These are phyloP conservation scores for Garrulus glandarius DNA, from an alignment of 2,797 vertebrate species.

Conservation along the genomic window DNA sequence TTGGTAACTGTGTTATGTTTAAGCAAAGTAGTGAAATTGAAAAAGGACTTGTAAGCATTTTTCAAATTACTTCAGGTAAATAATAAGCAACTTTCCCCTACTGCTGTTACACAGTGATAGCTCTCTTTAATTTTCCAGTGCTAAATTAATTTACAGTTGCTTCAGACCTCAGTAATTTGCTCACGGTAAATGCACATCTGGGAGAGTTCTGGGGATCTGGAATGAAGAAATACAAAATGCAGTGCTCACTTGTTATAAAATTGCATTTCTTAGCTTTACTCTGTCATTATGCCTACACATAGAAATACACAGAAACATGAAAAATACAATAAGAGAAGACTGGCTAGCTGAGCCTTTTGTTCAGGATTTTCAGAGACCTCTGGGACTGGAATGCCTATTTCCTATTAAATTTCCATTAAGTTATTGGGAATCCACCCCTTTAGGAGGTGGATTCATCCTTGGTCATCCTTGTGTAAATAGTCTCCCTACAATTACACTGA, in stretches of 20 bases:
- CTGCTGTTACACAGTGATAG: neutral
- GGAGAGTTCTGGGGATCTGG: neutral
- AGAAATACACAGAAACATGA: neutral
- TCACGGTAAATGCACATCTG: neutral
- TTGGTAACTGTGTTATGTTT: neutral
- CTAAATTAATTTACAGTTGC: slow-evolving; percentile 27
- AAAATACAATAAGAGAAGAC: neutral
- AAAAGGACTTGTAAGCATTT: neutral
- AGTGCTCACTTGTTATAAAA: neutral
- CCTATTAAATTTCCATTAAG: neutral
- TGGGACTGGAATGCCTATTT: neutral
- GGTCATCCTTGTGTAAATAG: neutral
- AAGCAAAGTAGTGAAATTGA: neutral
- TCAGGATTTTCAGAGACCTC: neutral
- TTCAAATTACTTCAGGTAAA: neutral
- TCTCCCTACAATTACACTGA: neutral
- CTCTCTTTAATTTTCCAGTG: neutral
- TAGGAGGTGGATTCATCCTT: neutral
- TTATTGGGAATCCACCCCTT: neutral
- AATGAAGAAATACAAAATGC: neutral
- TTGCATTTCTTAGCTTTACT: neutral
- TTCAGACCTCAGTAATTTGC: slow-evolving; percentile 8
- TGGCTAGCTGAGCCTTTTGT: neutral
- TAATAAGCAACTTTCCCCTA: neutral
- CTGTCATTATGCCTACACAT: neutral